These are phyloP conservation scores for Oceanites oceanicus DNA, from an alignment of 2,113 vertebrate genomes.

Conservation along the genomic window DNA sequence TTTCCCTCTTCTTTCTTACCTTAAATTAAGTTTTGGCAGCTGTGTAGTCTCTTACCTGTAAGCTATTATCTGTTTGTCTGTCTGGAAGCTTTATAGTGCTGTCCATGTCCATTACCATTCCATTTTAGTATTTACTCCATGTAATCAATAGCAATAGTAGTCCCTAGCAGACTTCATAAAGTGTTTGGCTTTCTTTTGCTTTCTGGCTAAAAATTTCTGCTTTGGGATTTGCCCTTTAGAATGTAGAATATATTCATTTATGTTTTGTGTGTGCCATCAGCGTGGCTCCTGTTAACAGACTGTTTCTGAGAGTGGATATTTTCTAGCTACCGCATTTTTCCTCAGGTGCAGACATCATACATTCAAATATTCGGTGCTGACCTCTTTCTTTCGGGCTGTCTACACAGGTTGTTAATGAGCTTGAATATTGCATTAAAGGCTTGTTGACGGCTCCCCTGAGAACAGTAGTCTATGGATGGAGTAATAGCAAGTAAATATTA, in stretches of 20 bases:
- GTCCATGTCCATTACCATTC: background rate
- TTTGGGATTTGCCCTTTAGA: background rate
- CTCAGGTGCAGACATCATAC: background rate
- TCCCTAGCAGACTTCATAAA: background rate
- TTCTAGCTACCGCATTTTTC: constrained; percentile 37
- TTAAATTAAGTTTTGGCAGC: background rate
- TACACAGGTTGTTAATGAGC: constrained; percentile 14
- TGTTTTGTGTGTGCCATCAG: constrained; percentile 1
- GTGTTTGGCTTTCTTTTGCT: background rate
- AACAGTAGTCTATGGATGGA: background rate
- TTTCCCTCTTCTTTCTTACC: background rate
- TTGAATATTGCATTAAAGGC: background rate
- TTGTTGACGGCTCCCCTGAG: background rate
- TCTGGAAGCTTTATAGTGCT: background rate
- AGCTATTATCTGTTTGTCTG: background rate
- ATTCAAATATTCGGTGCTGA: background rate
- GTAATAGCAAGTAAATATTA: constrained; percentile 22
- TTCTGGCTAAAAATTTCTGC: background rate
- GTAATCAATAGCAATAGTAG: background rate
- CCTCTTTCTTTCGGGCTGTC: constrained; percentile 17
- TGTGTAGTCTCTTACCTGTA: background rate
- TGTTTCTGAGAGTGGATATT: background rate
- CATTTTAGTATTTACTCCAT: background rate
- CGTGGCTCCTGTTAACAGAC: background rate
- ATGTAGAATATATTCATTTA: background rate